Base-by-base conservation (phyloP, 1,140 invertebrate species). In the Ptiloglossa arizonensis region DNA sequence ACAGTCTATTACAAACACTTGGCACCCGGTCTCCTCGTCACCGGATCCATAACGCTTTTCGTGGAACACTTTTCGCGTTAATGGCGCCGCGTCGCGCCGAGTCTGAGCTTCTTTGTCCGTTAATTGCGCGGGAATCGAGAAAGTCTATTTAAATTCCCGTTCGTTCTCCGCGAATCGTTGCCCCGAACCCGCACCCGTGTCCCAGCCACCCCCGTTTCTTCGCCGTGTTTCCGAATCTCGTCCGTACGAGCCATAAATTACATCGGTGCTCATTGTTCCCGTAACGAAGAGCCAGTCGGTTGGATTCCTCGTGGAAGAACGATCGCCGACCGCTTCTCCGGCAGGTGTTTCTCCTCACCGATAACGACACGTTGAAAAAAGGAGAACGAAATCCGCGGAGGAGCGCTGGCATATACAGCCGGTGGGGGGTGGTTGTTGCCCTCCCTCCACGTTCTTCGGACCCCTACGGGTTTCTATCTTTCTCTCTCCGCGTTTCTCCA, bases 301-400 rank as follows among this genome's bases (percentile, higher is more conserved):
- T 27, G 52, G 54, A 59, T 68, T 54, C 52, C 22, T 35, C 52
- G 52, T 48, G 59, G 38, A 57, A 63, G 48, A 41, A n/a, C 50
- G 56, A 56, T 56, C 5, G 50, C 67, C n/a, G 52, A 8, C 57
- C 56, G 44, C 64, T 35, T 35, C 70, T 9, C 17, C 32, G 60
- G 68, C 81, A 83, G 81, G 74, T 82, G 81, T 72, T 82, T 46
- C 80, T 63, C 78, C 52, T 77, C 71, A 17, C 48, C 66, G 69
- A 68, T 79, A 80, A 71, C 72, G 81, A 82, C 54, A 32, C 13
- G 22, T 44, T 15, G 9, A 22, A 66, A n/a, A n/a, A 24, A 46
- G 6, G 13, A 24, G 17, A 44, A 70, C 41, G 35, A 38, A 57
- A 57, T 24, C 62, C 44, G 27, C 22, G 27, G 54, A 74, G 19